These are phyloP conservation scores for Clitarchus hookeri DNA, from an alignment of 2,888 invertebrate genomes.

Conservation along the genomic window DNA sequence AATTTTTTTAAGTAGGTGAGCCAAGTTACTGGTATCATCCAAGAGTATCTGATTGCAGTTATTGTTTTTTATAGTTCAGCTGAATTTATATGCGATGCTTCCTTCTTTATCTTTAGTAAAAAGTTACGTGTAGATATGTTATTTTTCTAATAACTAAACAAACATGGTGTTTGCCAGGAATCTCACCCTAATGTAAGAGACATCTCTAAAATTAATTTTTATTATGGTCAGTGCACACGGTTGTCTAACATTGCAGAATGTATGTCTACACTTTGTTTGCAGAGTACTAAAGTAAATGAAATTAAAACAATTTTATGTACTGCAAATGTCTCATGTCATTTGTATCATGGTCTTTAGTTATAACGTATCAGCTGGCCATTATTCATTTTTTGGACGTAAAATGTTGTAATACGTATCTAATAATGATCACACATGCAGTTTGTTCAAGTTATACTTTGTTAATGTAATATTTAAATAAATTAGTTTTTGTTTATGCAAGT, in stretches of 20 bases:
- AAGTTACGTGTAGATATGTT: neutral
- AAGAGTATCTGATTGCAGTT: neutral
- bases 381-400: neutral
- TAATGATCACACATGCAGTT: neutral
- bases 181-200: neutral
- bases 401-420: neutral
- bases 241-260: neutral
- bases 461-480: slow-evolving; percentile 5
- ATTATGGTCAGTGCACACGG: neutral
- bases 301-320: neutral
- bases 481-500: neutral
- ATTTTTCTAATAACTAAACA: neutral
- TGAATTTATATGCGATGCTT: neutral
- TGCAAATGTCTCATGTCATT: neutral
- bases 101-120: neutral
- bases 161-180: neutral
- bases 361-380: neutral
- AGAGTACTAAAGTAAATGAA: neutral
- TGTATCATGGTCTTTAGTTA: neutral
- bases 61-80: neutral
- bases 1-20: neutral
- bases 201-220: neutral
- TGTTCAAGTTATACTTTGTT: neutral
- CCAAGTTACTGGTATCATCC: neutral
- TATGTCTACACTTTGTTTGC: neutral